Evolutionary conservation across 2,797 vertebrate genomes (phyloP), one percentile per base, ranked within the genome.

Genomic region (Argyrosomus regius): DNA sequence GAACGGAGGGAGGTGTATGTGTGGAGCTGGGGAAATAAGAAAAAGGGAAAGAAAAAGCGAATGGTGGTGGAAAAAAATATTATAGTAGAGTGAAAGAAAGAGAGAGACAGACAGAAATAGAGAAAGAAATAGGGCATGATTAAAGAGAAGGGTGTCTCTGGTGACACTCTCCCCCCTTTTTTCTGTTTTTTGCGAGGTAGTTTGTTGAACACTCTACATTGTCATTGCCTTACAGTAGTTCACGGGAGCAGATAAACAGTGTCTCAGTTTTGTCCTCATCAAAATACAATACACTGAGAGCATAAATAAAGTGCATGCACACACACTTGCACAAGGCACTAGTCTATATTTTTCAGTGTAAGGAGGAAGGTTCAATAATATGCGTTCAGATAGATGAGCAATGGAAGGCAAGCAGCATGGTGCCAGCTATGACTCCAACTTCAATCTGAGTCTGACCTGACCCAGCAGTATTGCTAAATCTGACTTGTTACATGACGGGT

Each of bases 401-500:
- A 69, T 43, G 79, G 85, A 86, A 69, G 67, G 49, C 49, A 26
- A 84, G 81, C 72, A 72, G 77, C 10, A 20, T 69, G 61, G 67
- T 85, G 81, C 71, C 81, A 68, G 84, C 84, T 70, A 16, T 72
- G 86, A 89, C 89, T 92, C 86, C 74, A 71, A 72, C 86, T 91
- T 92, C 93, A 91, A 89, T 93, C 89, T 88, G 73, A 75, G 82
- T 87, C 85, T 84, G 88, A 92, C 90, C 92, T 93, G 93, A 94
- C 93, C 93, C 90, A 91, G 93, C 93, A 91, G 80, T 90, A 89
- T 92, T 91, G 91, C 93, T 91, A 88, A 92, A 93, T 92, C 90
- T 91, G 89, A 91, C 90, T 93, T 73, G 91, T 91, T 93, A 95
- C 92, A 92, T 88, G 91, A 91, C 62, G 82, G 79, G 79, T 75